These are phyloP conservation scores for Neostethus bicornis DNA, from an alignment of 2,797 vertebrate species.

Conservation along the genomic window DNA sequence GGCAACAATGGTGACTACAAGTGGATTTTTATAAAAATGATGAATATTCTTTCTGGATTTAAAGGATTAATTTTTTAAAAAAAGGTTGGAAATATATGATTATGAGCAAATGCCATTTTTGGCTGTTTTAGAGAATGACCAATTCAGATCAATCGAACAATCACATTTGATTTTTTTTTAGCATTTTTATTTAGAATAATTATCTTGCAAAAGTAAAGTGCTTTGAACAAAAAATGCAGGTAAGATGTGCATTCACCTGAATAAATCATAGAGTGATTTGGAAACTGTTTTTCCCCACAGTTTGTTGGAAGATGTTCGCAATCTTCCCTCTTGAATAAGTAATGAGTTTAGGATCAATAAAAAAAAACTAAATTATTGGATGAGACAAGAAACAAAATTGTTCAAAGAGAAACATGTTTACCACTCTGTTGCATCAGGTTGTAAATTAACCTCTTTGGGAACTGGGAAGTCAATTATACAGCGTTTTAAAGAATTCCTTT, in stretches of 20 bases:
- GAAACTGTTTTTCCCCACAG: background rate
- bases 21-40: background rate
- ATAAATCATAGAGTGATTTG: background rate
- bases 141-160: too few relatives aligned
- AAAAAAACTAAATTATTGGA: background rate
- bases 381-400: background rate
- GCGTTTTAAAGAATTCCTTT: background rate
- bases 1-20: background rate
- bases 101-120: background rate
- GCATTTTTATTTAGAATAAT: too few relatives aligned
- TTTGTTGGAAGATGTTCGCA: background rate
- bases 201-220: too few relatives aligned
- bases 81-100: background rate
- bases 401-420: background rate
- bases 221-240: too few relatives aligned
- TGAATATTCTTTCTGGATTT: background rate
- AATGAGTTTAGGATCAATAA: background rate
- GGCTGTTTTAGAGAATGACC: too few relatives aligned
- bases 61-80: background rate
- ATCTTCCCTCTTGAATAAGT: background rate
- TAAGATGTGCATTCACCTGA: background rate
- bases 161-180: too few relatives aligned
- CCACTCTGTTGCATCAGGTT: slow-evolving; percentile 4
- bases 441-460: background rate
- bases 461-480: background rate